Evolutionary conservation across 1,140 invertebrate species (phyloP).

Genomic region (Sycobia sp.): DNA sequence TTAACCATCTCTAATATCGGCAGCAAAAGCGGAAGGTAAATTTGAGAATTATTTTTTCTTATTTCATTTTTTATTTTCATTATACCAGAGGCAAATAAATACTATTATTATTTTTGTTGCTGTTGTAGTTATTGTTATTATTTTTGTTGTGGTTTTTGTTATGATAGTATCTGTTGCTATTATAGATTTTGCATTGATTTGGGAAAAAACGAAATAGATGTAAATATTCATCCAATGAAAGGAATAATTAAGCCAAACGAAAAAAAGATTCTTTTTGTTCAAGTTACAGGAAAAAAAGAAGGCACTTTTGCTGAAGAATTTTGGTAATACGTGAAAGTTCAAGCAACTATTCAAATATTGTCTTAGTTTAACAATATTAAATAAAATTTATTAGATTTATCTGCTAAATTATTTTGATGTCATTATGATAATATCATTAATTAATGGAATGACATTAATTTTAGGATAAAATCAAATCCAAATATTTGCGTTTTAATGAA

Average conservation of each 20-base stretch:
- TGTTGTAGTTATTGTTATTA: too few relatives aligned
- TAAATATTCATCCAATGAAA: slow-evolving; percentile 43
- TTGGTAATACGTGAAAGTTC: slow-evolving; percentile 39
- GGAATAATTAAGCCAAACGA: slow-evolving; percentile 42
- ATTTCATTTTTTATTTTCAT: too few relatives aligned
- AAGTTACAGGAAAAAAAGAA: slow-evolving; percentile 41
- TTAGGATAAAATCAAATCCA: slow-evolving; percentile 45
- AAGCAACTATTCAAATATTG: not conserved
- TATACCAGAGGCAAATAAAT: too few relatives aligned
- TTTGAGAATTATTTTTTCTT: too few relatives aligned
- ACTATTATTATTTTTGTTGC: too few relatives aligned
- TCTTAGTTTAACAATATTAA: too few relatives aligned
- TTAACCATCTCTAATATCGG: slow-evolving; percentile 45
- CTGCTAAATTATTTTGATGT: too few relatives aligned
- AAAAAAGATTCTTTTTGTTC: slow-evolving; percentile 36
- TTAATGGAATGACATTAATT: not conserved
- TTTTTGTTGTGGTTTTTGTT: slow-evolving; percentile 1
- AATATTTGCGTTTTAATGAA: slow-evolving; percentile 44
- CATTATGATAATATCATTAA: not conserved
- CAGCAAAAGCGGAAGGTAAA: slow-evolving; percentile 42
- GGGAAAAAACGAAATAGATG: slow-evolving; percentile 40
- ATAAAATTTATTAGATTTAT: too few relatives aligned
- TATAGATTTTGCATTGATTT: slow-evolving; percentile 47
- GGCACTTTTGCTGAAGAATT: slow-evolving; percentile 47
- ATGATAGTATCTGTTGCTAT: not conserved